A percentile compares a stretch with the other conserved stretches of the same genome.
Conservation (phyloP, 1,140 invertebrate genomes). For the Harpegnathos saltator region DNA sequence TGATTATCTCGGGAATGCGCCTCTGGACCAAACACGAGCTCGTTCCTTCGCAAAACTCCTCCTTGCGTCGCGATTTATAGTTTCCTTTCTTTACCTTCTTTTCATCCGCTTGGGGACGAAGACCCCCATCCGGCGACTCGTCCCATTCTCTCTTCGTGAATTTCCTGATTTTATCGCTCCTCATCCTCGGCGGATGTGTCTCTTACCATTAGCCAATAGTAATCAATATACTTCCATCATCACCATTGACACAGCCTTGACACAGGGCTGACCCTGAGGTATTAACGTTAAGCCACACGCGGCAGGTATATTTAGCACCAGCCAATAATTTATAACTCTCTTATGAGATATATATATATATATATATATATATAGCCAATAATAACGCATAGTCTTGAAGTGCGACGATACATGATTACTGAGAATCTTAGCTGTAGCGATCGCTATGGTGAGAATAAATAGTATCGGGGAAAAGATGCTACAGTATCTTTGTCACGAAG, state of each 20-base stretch:
- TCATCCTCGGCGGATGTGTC: no score
- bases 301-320: background rate
- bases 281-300: background rate
- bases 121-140: no score
- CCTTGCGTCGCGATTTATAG: no score
- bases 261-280: background rate
- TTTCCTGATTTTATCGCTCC: no score
- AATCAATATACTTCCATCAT: no score
- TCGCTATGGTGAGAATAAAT: conserved; percentile 70
- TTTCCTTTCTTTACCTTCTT: no score
- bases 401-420: conserved; percentile 10
- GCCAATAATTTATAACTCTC: conserved; percentile 65
- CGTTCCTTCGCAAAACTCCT: background rate
- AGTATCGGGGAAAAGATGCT: conserved; percentile 58
- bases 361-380: conserved; percentile 32
- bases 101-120: no score
- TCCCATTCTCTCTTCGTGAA: no score
- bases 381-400: conserved; percentile 20
- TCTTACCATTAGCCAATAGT: no score
- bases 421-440: conserved; percentile 11
- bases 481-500: conserved; percentile 11
- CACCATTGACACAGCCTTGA: no score
- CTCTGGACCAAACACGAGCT: background rate
- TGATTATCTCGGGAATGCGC: conserved; percentile 3
- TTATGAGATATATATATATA: conserved; percentile 48